Conservation (phyloP, 2,797 vertebrate genomes). For the Eospalax fontanierii region DNA sequence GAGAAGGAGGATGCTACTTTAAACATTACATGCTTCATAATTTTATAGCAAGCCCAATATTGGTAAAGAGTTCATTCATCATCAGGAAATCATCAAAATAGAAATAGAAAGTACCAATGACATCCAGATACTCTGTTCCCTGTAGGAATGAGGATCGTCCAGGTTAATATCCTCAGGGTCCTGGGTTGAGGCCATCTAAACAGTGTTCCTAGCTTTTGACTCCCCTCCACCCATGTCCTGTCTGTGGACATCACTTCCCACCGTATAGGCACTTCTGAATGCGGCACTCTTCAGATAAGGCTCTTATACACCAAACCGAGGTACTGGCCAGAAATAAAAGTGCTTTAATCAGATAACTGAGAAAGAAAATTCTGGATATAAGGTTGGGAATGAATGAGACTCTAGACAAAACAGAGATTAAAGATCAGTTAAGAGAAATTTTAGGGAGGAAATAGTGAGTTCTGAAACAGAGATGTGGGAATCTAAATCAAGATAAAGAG, state of each 20-base stretch:
- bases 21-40: background rate
- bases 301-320: background rate
- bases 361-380: background rate
- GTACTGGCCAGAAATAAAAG: background rate
- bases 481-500: background rate
- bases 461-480: background rate
- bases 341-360: slow-evolving; percentile 26
- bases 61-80: background rate
- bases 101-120: background rate
- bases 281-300: background rate
- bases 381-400: background rate
- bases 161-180: background rate
- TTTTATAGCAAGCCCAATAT: slow-evolving; percentile 21
- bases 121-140: background rate
- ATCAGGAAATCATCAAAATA: slow-evolving; percentile 10
- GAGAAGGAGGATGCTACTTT: background rate
- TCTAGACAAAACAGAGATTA: background rate
- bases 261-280: background rate
- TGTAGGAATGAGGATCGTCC: background rate
- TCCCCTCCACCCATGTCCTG: background rate
- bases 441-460: background rate
- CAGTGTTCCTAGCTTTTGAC: background rate
- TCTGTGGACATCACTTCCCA: background rate
- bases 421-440: background rate
- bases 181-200: background rate